A percentile compares a stretch with the other conserved stretches of the same genome.
Conservation (phyloP, 2,113 vertebrate genomes). For the Mionectes macconnelli region DNA sequence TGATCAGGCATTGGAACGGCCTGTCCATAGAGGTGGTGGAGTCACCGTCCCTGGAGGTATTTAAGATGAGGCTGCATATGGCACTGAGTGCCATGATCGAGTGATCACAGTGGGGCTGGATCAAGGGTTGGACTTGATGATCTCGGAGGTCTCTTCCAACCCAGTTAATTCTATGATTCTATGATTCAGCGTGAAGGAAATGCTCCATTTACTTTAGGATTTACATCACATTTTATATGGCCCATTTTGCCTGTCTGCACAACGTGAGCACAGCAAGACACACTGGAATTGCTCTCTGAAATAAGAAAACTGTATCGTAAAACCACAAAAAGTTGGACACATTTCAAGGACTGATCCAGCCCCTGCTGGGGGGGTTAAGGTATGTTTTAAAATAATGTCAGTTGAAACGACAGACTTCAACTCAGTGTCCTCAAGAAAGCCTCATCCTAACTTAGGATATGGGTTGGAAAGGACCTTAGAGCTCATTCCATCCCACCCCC, state of each 20-base stretch:
- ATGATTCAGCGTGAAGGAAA: background rate
- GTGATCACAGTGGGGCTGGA: too few relatives aligned
- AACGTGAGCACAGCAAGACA: background rate
- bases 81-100: too few relatives aligned
- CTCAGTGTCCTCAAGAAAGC: background rate
- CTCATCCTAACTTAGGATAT: background rate
- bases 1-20: too few relatives aligned
- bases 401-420: background rate
- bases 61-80: too few relatives aligned
- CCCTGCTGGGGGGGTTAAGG: background rate
- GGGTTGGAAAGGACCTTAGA: background rate
- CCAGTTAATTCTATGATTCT: too few relatives aligned
- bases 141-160: too few relatives aligned
- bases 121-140: too few relatives aligned
- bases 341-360: background rate
- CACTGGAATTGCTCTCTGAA: background rate
- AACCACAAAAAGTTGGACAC: background rate
- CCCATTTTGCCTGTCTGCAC: background rate
- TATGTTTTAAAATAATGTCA: background rate
- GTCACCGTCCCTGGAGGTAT: too few relatives aligned
- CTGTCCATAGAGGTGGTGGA: too few relatives aligned
- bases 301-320: background rate
- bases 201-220: background rate
- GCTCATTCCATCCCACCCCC: fast-evolving
- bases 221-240: background rate